Evolutionary conservation across 2,113 vertebrate genomes (phyloP), one percentile per base, ranked within the genome.

Genomic region (Lepisosteus osseus): DNA sequence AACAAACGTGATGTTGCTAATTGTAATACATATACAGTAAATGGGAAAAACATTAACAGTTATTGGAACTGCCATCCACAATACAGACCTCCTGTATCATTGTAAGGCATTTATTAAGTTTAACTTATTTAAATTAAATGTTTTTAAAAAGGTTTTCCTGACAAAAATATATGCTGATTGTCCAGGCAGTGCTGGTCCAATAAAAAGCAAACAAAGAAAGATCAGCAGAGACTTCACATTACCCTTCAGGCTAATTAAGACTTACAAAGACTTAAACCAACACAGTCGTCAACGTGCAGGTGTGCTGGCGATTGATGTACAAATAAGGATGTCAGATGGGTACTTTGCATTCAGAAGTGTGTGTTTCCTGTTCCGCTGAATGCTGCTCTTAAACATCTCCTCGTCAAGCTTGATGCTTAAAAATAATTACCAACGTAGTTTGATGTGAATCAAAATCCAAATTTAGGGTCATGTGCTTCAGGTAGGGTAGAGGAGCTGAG

Each of bases 261-360:
- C 14, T 59, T 59, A 5, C 57, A 59, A 59, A 59, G 11, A 59
- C 57, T 59, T 59, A 15, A 59, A 59, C 57, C 57, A 59, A 13
- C 57, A 8, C 57, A 59, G 2, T 11, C 7, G 7, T 13, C 54
- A 7, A 55, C 2, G 57, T 59, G 57, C 57, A 59, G 57, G 57
- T 59, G 57, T 59, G 57, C 13, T 6, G n/a, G 57, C n/a, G 57
- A 59, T 59, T 59, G 57, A 59, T 59, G 57, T 59, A 13, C 57
- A 59, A 59, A 59, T 59, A 59, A n/a, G 57, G 6, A n/a, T n/a
- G n/a, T 59, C 13, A 15, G n/a, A 6, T 13, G 5, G 57, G 11
- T 59, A n/a, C 14, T 59, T 55, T 55, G 8, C 54, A 55, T 3
- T 55, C 54, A 55, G 2, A n/a, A 59, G 57, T 59, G 57, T 15